These are phyloP conservation scores for Leptura quadrifasciata DNA, from an alignment of 2,888 invertebrate genomes.

Conservation along the genomic window DNA sequence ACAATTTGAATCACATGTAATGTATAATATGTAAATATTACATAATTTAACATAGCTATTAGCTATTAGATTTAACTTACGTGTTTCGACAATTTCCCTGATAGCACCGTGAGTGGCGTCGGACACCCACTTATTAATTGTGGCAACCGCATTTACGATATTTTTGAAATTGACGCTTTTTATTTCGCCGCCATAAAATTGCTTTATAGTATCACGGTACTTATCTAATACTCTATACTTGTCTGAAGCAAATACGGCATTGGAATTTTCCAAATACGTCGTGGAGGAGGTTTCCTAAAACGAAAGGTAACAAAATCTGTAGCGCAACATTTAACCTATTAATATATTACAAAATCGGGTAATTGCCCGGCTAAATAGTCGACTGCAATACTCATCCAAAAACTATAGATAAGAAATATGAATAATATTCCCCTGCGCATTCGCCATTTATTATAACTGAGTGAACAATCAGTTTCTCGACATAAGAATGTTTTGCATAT, in stretches of 20 bases:
- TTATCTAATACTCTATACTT: constrained; percentile 71
- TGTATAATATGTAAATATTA: no score
- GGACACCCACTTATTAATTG: constrained; percentile 80
- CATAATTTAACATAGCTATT: no score
- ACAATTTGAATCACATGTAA: no score
- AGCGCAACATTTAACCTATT: no score
- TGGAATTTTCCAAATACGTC: constrained; percentile 72
- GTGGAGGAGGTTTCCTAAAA: constrained; percentile 62
- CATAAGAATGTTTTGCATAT: no score
- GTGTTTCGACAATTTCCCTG: constrained; percentile 51
- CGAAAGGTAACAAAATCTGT: constrained; percentile 11
- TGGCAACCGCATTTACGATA: constrained; percentile 69
- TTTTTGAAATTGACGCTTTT: constrained; percentile 75
- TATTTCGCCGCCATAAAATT: constrained; percentile 76
- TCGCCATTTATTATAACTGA: no score
- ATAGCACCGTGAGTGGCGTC: constrained; percentile 78
- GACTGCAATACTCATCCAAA: no score
- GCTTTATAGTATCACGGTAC: constrained; percentile 73
- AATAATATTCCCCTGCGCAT: no score
- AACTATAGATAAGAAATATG: no score
- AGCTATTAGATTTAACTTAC: no score
- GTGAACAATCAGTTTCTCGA: neutral
- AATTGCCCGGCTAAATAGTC: no score
- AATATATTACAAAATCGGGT: no score
- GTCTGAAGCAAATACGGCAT: constrained; percentile 75